phyloP scores from a whole-genome alignment of 2,113 vertebrate genomes.

The Aegotheles bennettii region DNA sequence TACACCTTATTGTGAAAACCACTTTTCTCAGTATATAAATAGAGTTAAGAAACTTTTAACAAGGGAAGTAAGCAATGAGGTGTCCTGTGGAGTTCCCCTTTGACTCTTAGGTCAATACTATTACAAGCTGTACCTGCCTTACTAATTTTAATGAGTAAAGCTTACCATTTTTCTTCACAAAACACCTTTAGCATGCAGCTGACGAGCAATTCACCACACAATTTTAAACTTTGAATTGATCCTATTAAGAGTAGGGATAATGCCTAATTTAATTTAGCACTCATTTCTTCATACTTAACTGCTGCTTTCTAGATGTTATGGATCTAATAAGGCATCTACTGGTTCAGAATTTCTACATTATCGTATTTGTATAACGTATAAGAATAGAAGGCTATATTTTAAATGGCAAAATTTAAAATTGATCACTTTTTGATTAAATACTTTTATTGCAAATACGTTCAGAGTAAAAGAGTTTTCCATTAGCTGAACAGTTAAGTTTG shows the following conservation, averaged over 20 bases:
- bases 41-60: background rate
- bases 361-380: background rate
- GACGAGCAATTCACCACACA: background rate
- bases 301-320: background rate
- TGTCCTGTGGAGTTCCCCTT: background rate
- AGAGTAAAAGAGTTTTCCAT: background rate
- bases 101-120: background rate
- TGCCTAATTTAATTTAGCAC: background rate
- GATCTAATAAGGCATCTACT: background rate
- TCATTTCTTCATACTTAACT: background rate
- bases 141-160: background rate
- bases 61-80: background rate
- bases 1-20: background rate
- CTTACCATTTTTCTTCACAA: background rate
- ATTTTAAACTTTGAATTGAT: background rate
- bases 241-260: background rate
- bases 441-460: background rate
- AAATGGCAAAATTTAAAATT: background rate
- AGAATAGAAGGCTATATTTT: background rate
- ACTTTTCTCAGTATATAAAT: background rate
- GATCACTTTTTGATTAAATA: background rate
- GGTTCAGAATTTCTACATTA: background rate
- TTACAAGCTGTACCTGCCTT: background rate
- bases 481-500: background rate
- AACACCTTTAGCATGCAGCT: background rate